Evolutionary conservation across 2,888 invertebrate genomes (phyloP).

Genomic region (Deilephila elpenor): DNA sequence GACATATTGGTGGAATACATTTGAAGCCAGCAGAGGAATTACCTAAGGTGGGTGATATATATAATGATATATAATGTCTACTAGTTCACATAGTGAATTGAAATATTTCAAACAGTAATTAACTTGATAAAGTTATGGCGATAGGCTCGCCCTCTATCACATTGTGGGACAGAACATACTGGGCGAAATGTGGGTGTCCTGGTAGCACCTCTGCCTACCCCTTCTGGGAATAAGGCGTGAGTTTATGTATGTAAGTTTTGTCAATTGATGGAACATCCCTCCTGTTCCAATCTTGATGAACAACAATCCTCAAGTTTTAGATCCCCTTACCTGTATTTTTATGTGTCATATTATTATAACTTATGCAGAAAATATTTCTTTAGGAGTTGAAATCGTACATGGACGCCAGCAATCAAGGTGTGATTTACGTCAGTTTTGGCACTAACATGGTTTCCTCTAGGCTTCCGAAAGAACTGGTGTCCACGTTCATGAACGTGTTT

Average conservation of each 20-base stretch:
- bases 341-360: neutral
- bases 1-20: slow-evolving; percentile 69
- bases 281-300: too few species aligned
- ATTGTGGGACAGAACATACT: too few species aligned
- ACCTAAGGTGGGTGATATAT: slow-evolving; percentile 34
- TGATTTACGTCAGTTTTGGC: slow-evolving; percentile 75
- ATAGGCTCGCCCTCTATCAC: too few species aligned
- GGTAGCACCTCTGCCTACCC: too few species aligned
- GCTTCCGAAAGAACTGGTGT: slow-evolving; percentile 55
- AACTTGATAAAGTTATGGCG: too few species aligned
- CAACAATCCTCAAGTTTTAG: too few species aligned
- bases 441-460: slow-evolving; percentile 61
- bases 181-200: too few species aligned
- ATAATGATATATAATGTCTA: too few species aligned
- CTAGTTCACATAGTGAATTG: neutral
- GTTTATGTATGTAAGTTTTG: too few species aligned
- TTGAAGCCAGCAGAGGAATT: slow-evolving; percentile 42
- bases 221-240: too few species aligned
- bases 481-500: slow-evolving; percentile 60
- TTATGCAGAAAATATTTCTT: slow-evolving; percentile 34
- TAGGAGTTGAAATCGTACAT: slow-evolving; percentile 65
- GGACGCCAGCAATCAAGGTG: slow-evolving; percentile 66
- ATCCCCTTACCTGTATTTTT: neutral
- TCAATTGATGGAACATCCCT: too few species aligned
- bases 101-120: too few species aligned